Evolutionary conservation across 2,888 invertebrate species (phyloP).

Genomic region (Nephrotoma flavescens): DNA sequence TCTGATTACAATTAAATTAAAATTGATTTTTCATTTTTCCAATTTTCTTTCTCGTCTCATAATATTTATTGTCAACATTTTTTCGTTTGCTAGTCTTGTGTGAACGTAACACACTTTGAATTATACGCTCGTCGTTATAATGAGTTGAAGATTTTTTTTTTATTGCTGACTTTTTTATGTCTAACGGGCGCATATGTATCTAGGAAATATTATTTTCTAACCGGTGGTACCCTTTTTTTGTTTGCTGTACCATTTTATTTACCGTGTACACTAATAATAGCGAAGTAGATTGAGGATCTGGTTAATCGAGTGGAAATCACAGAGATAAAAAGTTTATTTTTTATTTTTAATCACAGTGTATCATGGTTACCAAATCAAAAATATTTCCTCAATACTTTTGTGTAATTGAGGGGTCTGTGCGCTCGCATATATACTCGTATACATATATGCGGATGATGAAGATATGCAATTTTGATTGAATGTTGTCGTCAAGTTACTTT

Average conservation of each 20-base stretch:
- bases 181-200: background rate
- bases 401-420: background rate
- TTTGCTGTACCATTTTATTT: background rate
- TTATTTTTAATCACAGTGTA: background rate
- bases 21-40: background rate
- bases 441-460: background rate
- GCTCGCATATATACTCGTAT: background rate
- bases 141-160: background rate
- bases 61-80: background rate
- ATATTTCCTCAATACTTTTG: background rate
- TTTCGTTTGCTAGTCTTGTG: background rate
- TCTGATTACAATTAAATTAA: background rate
- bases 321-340: background rate
- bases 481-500: background rate
- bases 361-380: background rate
- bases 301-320: slow-evolving; percentile 2
- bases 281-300: background rate
- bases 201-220: background rate
- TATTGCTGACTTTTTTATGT: background rate
- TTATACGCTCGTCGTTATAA: background rate
- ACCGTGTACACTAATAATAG: background rate
- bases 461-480: background rate
- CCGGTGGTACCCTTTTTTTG: background rate
- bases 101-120: background rate
- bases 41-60: background rate